Conservation (phyloP, 2,113 vertebrate species). For the Megaleporinus macrocephalus region DNA sequence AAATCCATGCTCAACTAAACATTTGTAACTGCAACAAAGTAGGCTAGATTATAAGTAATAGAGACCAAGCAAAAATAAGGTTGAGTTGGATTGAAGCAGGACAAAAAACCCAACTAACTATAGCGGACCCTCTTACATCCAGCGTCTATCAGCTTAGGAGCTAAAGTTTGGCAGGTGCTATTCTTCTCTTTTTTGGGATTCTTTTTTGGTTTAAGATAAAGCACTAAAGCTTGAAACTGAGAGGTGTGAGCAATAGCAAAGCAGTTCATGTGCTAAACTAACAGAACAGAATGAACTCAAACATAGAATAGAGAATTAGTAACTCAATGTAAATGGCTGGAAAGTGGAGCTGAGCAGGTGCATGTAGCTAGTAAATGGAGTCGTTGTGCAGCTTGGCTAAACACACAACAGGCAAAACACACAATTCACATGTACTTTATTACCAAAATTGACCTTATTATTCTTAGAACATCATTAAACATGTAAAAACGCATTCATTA, state of each 20-base stretch:
- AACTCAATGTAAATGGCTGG: neutral
- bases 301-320: neutral
- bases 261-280: neutral
- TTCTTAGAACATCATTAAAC: neutral
- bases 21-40: too few species aligned
- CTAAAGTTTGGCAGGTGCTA: neutral
- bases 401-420: neutral
- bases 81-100: too few species aligned
- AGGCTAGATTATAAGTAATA: too few species aligned
- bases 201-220: neutral
- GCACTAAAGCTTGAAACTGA: too few species aligned
- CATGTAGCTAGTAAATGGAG: neutral
- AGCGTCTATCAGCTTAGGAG: neutral
- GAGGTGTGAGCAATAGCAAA: neutral
- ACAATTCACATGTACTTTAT: neutral
- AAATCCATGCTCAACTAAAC: too few species aligned
- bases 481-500: neutral
- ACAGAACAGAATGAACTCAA: neutral
- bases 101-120: too few species aligned
- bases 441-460: neutral
- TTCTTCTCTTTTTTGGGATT: neutral
- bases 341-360: neutral
- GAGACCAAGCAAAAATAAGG: too few species aligned
- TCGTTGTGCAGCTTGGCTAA: neutral
- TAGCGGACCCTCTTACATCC: neutral